These are phyloP conservation scores for Bombus impatiens DNA, from an alignment of 1,140 invertebrate genomes.

Conservation along the genomic window DNA sequence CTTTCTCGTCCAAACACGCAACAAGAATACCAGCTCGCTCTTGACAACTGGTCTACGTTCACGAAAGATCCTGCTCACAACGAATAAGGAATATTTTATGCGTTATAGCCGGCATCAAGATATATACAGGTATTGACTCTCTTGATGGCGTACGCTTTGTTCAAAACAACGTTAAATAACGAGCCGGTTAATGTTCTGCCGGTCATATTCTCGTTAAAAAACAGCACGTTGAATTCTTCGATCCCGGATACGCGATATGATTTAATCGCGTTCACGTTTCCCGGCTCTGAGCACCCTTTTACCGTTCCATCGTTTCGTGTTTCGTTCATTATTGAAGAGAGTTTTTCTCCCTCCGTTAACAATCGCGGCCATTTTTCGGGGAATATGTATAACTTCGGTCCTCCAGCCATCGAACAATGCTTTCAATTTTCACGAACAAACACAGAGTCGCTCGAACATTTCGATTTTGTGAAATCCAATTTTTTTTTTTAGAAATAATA, in stretches of 20 bases:
- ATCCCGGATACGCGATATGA: constrained; percentile 22
- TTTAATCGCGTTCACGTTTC: constrained; percentile 16
- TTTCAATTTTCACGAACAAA: constrained; percentile 15
- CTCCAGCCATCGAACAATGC: neutral
- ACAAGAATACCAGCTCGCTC: neutral
- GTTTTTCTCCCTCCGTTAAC: constrained; percentile 14
- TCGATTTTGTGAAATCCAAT: neutral
- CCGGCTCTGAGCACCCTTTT: neutral
- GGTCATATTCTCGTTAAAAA: constrained; percentile 8
- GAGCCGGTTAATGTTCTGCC: neutral
- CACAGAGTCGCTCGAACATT: neutral
- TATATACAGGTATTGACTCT: constrained; percentile 23
- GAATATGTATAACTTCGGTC: neutral
- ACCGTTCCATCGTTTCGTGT: neutral
- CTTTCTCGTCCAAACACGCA: too few relatives aligned
- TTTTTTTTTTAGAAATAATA: neutral
- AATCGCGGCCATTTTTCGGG: neutral
- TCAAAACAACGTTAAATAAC: constrained; percentile 71
- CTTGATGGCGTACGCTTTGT: constrained; percentile 63
- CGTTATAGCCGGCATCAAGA: constrained; percentile 62
- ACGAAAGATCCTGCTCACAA: constrained; percentile 56
- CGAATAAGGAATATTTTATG: constrained; percentile 76
- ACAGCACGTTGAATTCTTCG: neutral
- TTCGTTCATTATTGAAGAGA: constrained; percentile 23
- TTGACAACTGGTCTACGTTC: neutral